These are phyloP conservation scores for Centropus bengalensis DNA, from an alignment of 2,113 vertebrate species.

Conservation along the genomic window DNA sequence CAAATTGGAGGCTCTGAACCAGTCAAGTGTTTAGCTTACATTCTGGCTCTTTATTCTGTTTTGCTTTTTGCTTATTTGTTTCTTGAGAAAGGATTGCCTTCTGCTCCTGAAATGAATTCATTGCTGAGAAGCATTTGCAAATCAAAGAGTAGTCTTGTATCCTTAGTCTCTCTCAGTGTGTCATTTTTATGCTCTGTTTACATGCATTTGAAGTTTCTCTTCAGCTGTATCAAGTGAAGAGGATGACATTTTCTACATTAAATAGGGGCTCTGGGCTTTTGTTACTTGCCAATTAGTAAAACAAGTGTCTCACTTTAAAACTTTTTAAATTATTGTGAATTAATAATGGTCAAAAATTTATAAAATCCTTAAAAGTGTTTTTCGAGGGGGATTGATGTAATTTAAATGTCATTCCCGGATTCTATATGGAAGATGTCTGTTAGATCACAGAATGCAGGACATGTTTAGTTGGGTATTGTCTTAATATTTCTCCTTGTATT, in stretches of 20 bases:
- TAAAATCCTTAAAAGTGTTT: not conserved
- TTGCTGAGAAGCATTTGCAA: constrained; percentile 27
- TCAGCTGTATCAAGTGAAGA: not conserved
- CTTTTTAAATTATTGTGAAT: not conserved
- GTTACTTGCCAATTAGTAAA: not conserved
- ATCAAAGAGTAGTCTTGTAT: not conserved
- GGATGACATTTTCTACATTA: not conserved
- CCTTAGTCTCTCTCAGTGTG: not conserved
- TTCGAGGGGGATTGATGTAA: not conserved
- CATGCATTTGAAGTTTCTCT: not conserved
- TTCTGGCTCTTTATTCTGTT: constrained; percentile 45
- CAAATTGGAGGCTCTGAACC: constrained; percentile 49
- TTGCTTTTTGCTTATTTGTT: constrained; percentile 55
- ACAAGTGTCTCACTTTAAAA: not conserved
- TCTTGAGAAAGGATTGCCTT: constrained; percentile 44
- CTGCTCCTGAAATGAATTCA: not conserved
- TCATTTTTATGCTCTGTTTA: not conserved
- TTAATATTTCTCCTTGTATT: not conserved
- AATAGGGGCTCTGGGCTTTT: not conserved
- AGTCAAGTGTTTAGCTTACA: constrained; percentile 42
- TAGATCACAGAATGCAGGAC: not conserved
- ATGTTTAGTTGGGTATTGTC: not conserved
- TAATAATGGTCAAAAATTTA: not conserved
- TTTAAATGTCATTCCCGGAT: not conserved
- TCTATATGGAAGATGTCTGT: not conserved